Evolutionary conservation across 2,113 vertebrate genomes (phyloP), one percentile per base, ranked within the genome.

Genomic region (Neoarius graeffei): DNA sequence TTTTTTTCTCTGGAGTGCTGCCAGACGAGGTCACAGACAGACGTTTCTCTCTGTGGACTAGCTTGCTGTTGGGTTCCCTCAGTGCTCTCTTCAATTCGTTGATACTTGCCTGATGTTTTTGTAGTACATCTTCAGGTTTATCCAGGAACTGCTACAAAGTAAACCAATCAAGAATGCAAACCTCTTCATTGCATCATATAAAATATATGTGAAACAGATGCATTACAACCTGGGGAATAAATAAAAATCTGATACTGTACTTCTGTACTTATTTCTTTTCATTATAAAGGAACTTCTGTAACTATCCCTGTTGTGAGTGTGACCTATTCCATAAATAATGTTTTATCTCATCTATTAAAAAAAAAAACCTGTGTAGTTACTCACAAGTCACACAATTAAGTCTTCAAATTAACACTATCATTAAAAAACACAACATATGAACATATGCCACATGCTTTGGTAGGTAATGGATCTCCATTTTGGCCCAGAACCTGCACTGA

Each of bases 91-190:
- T 99, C 93, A 99, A 95, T 92, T 99, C 98, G 3, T 99, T 99
- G 95, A 99, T 99, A 94, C 98, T 99, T 93, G 98, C 98, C 95
- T 99, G 98, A 90, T 99, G 98, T 94, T 99, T 99, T 91, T 99
- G 96, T 59, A 99, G 91, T 89, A 99, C 97, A 7, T 99, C 98
- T 90, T 99, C 97, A 7, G 98, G 96, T 92, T 99, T 99, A 94
- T 99, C 98, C 95, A 99, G 91, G 95, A 99, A 99, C 96, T 99
- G 95, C 93, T 94, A 89, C 87, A 91, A 87, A 85, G 92, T 50
- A 77, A 76, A 67, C 25, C 42, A 42, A 52, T 90, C 64, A 86
- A 66, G 56, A 48, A 60, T 30, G 62, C 42, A 86, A 88, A 82
- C 50, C 52, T 84, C 71, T 48, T 86, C 64, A 87, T 62, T 69